Evolutionary conservation across 2,113 vertebrate species (phyloP).

Genomic region (Gymnarchus niloticus): DNA sequence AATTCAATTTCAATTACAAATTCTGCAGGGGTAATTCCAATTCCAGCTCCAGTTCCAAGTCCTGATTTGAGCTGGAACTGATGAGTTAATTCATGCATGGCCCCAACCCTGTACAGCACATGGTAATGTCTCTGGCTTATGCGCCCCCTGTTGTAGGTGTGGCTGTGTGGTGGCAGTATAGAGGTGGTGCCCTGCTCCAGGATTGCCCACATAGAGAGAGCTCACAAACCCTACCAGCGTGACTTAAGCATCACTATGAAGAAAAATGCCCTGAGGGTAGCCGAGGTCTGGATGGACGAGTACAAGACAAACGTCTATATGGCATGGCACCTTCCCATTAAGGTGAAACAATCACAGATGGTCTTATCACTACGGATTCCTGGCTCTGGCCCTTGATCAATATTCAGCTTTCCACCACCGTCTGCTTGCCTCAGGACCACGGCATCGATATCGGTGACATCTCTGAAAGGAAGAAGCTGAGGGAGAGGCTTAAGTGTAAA

Average conservation of each 20-base stretch:
- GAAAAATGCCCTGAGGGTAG: constrained; percentile 63
- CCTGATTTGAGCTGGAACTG: no score
- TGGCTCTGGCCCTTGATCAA: not conserved
- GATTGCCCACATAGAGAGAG: constrained; percentile 65
- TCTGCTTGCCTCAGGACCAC: constrained; percentile 63
- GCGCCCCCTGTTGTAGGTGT: constrained; percentile 28
- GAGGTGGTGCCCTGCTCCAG: constrained; percentile 71
- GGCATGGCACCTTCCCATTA: constrained; percentile 62
- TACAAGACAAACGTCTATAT: constrained; percentile 67
- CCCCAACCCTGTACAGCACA: no score
- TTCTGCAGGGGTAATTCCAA: no score
- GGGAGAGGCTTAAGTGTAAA: constrained; percentile 81
- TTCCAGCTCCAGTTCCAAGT: no score
- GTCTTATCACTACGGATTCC: not conserved
- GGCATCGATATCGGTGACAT: constrained; percentile 87
- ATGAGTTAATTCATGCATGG: no score
- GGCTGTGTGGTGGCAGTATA: constrained; percentile 72
- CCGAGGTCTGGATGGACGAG: constrained; percentile 72
- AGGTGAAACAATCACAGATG: constrained; percentile 42
- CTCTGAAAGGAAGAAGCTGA: constrained; percentile 77
- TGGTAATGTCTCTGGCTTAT: not conserved
- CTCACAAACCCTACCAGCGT: constrained; percentile 60
- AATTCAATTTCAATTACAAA: no score
- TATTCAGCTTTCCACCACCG: not conserved
- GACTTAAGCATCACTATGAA: constrained; percentile 46